Evolutionary conservation across 1,140 invertebrate species (phyloP).

Genomic region (Heliothis virescens): DNA sequence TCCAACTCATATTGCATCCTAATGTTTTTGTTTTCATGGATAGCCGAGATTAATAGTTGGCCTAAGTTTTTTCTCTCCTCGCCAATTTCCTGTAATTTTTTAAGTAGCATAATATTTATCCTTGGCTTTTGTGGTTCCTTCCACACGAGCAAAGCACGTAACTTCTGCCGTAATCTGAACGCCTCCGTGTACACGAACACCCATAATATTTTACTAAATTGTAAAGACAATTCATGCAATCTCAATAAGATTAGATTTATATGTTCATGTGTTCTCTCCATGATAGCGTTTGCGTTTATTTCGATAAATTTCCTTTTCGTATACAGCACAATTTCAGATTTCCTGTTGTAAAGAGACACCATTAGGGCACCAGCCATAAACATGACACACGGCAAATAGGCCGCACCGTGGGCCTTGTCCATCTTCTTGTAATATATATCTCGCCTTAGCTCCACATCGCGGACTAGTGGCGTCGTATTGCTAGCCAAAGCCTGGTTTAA

Average conservation of each 20-base stretch:
- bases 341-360: conserved; percentile 65
- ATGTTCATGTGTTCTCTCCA: conserved; percentile 27
- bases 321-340: conserved; percentile 58
- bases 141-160: conserved; percentile 19
- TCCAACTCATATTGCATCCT: conserved; percentile 69
- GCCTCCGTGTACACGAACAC: conserved; percentile 9
- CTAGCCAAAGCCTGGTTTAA: not conserved
- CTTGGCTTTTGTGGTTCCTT: conserved; percentile 47
- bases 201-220: conserved; percentile 49
- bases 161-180: not conserved
- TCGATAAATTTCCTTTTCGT: conserved; percentile 49
- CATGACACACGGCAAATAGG: conserved; percentile 63
- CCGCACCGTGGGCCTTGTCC: conserved; percentile 38
- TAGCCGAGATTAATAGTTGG: conserved; percentile 64
- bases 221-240: conserved; percentile 43
- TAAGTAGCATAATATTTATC: conserved; percentile 64
- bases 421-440: not conserved
- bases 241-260: conserved; percentile 50
- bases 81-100: conserved; percentile 70
- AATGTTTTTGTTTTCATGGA: conserved; percentile 76
- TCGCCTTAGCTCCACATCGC: conserved; percentile 3
- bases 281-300: conserved; percentile 37
- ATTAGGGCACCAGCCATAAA: conserved; percentile 66
- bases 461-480: conserved; percentile 35
- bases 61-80: conserved; percentile 72